Conservation (phyloP, 2,888 invertebrate species). For the Polymixis flavicincta region DNA sequence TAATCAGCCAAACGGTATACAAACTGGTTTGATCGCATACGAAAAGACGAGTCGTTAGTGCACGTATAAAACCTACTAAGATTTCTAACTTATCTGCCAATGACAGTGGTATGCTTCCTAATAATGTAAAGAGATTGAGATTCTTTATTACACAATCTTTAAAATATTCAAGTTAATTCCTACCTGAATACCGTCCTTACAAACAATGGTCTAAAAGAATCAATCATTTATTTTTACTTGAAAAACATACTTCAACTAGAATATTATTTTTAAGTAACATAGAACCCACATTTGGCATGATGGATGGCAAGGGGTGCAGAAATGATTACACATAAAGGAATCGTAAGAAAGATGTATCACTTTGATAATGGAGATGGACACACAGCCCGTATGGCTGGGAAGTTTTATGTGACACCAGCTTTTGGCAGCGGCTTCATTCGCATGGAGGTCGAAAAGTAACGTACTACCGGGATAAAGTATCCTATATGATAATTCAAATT, state of each 20-base stretch:
- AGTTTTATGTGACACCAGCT: no score
- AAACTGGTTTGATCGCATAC: no score
- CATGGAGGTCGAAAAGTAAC: no score
- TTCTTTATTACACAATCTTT: background rate
- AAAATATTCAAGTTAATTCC: background rate
- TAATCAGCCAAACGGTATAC: no score
- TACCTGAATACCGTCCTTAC: no score
- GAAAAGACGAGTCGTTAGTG: no score
- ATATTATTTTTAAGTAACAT: constrained; percentile 42
- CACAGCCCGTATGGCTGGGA: background rate
- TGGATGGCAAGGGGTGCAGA: constrained; percentile 60
- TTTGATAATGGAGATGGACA: constrained; percentile 56
- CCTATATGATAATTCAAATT: no score
- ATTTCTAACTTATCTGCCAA: no score
- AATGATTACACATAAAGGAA: constrained; percentile 69
- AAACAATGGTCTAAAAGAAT: constrained; percentile 13
- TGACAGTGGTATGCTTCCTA: background rate
- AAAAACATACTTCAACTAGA: constrained; percentile 9
- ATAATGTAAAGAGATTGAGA: background rate
- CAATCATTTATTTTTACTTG: constrained; percentile 25
- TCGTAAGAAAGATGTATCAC: constrained; percentile 72
- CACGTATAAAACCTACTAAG: no score
- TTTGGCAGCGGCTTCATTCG: no score
- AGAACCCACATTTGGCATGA: constrained; percentile 54
- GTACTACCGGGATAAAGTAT: no score